Base-by-base conservation (phyloP, 2,113 vertebrate species). In the Onychostoma macrolepis region DNA sequence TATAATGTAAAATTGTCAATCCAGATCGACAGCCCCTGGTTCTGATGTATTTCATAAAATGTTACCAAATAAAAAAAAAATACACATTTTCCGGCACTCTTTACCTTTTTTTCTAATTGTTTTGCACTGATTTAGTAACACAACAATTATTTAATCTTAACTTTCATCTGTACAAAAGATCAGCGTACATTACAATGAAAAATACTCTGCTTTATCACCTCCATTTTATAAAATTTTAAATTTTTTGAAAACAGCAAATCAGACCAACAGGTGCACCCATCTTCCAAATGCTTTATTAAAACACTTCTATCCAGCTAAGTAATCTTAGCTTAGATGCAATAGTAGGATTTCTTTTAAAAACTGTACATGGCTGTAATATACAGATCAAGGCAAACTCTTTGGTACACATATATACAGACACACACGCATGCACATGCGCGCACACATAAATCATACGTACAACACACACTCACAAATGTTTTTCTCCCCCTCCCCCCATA, bases 311-410 rank as follows among this genome's bases (percentile, higher is more conserved):
- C 94, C 90, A 93, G 92, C 94, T 94, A 95, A 95, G 94, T 93
- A 83, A 80, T 76, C 88, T 95, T 95, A 95, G 93, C 92, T 93
- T 94, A 93, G 93, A 95, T 93, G 88, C 81, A 91, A 95, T 93
- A 94, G 89, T 89, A 87, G 90, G 90, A 94, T 94, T 93, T 94
- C 91, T 95, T 89, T 84, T 95, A 94, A 94, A 96, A 95, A 96
- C 95, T 95, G 95, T 96, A 96, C 95, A 96, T 91, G 93, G 94
- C 94, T 94, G 92, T 94, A 93, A 95, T 95, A 95, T 95, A 96
- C 94, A 95, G 94, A 94, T 94, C 87, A 91, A 95, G 93, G 94
- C 94, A 94, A 95, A 95, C 92, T 95, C 95, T 95, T 96, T 95
- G 95, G 94, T 95, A 95, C 93, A 95, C 91, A 94, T 95, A 95